Percentiles rank a stretch among this genome's conserved stretches.
phyloP scores from a whole-genome alignment of 2,113 vertebrate species.

The Caranx melampygus region DNA sequence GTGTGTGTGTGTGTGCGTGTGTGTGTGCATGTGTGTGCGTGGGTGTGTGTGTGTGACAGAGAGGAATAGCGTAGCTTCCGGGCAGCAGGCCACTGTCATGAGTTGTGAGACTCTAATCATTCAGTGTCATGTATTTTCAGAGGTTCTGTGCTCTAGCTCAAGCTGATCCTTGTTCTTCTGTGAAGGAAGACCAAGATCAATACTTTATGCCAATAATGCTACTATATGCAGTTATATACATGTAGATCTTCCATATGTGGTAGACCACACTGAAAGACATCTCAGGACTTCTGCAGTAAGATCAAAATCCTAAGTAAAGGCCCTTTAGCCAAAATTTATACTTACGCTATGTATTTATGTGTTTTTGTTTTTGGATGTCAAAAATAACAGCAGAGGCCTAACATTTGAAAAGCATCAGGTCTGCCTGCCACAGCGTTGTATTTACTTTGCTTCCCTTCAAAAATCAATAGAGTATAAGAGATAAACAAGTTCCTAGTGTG shows the following conservation, averaged over 20 bases:
- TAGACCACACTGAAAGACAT: not conserved
- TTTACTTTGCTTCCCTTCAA: too few species aligned
- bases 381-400: too few species aligned
- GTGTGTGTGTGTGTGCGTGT: not conserved
- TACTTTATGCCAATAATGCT: not conserved
- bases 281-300: not conserved
- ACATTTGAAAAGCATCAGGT: too few species aligned
- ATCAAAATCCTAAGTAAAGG: too few species aligned
- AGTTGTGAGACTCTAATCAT: conserved; percentile 36
- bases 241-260: not conserved
- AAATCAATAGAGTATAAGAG: too few species aligned
- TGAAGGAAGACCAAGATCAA: not conserved
- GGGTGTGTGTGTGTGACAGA: conserved; percentile 10
- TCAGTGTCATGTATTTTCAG: not conserved
- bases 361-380: too few species aligned
- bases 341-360: too few species aligned
- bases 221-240: not conserved
- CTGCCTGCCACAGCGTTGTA: too few species aligned
- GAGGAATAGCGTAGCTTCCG: conserved; percentile 4
- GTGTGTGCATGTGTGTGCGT: not conserved
- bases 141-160: conserved; percentile 1
- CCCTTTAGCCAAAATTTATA: too few species aligned
- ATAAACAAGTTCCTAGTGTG: too few species aligned
- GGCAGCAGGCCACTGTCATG: conserved; percentile 10
- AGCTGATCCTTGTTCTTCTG: not conserved